Percentiles rank a stretch among this genome's conserved stretches.
Conservation (phyloP, 2,888 invertebrate species). For the Dicycla oo region DNA sequence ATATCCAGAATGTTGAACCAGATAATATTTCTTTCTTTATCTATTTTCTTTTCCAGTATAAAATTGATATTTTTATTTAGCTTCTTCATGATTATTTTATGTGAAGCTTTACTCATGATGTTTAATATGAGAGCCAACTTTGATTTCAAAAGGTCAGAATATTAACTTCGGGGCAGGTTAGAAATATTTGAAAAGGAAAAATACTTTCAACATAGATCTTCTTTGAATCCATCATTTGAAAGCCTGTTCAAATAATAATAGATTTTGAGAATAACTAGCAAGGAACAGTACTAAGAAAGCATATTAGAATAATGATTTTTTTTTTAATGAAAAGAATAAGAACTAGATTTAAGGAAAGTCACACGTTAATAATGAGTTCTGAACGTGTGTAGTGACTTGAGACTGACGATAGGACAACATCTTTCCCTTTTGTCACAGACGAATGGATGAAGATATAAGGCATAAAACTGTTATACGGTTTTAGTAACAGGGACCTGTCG, state of each 20-base stretch:
- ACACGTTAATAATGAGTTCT: slow-evolving; percentile 43
- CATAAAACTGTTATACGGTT: neutral
- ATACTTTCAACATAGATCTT: neutral
- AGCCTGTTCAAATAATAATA: slow-evolving; percentile 2
- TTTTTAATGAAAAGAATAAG: slow-evolving; percentile 3
- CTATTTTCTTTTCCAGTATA: neutral
- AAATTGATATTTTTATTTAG: neutral
- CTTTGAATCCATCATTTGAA: neutral
- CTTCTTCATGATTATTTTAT: neutral
- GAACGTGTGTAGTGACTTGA: slow-evolving; percentile 42
- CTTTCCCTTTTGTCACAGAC: slow-evolving; percentile 17
- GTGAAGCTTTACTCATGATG: neutral
- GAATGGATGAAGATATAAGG: neutral
- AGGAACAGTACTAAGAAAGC: neutral
- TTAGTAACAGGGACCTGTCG: neutral
- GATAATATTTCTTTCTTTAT: slow-evolving; percentile 10
- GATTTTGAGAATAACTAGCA: slow-evolving; percentile 3
- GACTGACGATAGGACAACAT: slow-evolving; percentile 16
- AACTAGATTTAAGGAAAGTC: slow-evolving; percentile 35
- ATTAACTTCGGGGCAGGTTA: slow-evolving; percentile 1
- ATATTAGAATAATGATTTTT: slow-evolving; percentile 19
- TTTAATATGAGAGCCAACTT: neutral
- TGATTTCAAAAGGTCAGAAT: neutral
- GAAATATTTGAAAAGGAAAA: slow-evolving; percentile 5
- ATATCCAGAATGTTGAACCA: slow-evolving; percentile 2